Conservation (phyloP, 1,140 invertebrate genomes). For the Trinorchestia longiramus region DNA sequence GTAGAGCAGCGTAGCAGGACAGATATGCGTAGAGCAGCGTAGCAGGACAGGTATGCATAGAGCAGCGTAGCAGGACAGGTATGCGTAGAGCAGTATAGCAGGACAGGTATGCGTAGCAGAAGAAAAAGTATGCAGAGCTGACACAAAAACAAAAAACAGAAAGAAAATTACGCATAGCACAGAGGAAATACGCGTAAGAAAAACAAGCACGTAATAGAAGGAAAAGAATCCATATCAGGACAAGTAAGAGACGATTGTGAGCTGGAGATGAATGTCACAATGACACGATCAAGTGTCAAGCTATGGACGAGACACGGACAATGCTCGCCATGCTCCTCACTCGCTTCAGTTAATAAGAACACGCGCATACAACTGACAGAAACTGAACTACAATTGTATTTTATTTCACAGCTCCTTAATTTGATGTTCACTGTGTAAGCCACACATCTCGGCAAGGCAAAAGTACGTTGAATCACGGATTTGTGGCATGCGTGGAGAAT, state of each 20-base stretch:
- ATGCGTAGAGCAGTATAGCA: not conserved
- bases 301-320: not conserved
- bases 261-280: not conserved
- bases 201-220: not conserved
- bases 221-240: not conserved
- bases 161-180: not conserved
- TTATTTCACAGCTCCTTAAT: too few relatives aligned
- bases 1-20: too few relatives aligned
- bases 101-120: not conserved
- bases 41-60: too few relatives aligned
- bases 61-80: not conserved
- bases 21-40: too few relatives aligned
- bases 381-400: too few relatives aligned
- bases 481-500: not conserved
- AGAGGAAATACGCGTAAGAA: not conserved
- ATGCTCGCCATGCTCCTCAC: not conserved
- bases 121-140: not conserved
- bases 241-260: not conserved
- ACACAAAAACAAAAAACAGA: not conserved
- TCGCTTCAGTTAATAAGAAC: not conserved
- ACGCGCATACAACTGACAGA: too few relatives aligned
- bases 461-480: not conserved
- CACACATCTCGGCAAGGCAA: too few relatives aligned
- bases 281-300: not conserved
- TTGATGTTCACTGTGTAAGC: too few relatives aligned